phyloP scores from a whole-genome alignment of 2,797 vertebrate species.

The Hemibagrus guttatus region DNA sequence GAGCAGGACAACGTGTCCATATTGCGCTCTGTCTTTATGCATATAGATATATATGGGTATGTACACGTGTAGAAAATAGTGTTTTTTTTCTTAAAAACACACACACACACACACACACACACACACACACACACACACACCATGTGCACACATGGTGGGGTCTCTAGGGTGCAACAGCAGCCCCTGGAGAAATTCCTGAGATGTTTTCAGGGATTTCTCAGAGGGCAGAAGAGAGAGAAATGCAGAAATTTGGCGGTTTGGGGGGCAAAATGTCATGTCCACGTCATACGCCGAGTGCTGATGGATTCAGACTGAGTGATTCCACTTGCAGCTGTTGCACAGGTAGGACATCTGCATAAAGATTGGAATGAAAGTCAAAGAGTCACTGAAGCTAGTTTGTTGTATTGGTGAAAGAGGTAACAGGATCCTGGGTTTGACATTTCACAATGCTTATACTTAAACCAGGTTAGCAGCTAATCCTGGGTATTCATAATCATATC shows the following conservation, averaged over 20 bases:
- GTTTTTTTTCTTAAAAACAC: background rate
- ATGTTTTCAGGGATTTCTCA: conserved; percentile 67
- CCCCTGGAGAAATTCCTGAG: conserved; percentile 70
- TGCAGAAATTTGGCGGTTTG: background rate
- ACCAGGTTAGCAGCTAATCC: too few relatives aligned
- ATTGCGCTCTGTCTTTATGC: background rate
- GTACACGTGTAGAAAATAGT: background rate
- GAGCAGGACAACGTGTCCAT: too few relatives aligned
- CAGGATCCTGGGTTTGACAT: too few relatives aligned
- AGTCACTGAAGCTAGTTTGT: background rate
- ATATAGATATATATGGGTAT: background rate
- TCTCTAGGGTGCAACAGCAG: conserved; percentile 50
- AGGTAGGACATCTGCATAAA: background rate
- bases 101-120: too few relatives aligned
- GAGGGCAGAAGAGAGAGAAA: background rate
- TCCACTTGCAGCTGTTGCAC: background rate
- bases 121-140: too few relatives aligned
- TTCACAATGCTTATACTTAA: too few relatives aligned
- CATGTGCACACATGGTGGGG: conserved; percentile 28
- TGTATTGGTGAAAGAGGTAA: too few relatives aligned
- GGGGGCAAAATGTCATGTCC: background rate
- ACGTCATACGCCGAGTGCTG: background rate
- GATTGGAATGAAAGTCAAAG: background rate
- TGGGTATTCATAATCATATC: too few relatives aligned
- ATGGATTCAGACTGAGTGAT: conserved; percentile 12